These are phyloP conservation scores for Alauda arvensis DNA, from an alignment of 2,797 vertebrate species.

Conservation along the genomic window DNA sequence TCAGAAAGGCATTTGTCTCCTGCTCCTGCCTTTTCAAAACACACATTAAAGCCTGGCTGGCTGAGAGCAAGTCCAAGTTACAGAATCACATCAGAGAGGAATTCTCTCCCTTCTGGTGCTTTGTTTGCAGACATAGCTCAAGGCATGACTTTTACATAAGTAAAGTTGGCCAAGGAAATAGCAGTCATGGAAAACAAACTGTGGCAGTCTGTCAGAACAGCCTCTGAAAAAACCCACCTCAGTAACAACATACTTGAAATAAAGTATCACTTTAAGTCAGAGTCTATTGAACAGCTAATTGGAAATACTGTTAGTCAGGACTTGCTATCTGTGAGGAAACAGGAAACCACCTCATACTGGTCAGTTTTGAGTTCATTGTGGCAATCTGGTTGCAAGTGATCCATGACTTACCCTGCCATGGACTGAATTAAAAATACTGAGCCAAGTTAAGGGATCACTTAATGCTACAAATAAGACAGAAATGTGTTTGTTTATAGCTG, in stretches of 20 bases:
- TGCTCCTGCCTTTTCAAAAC: accelerated
- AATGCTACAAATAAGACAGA: background rate
- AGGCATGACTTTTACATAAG: accelerated
- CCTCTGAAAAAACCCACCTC: background rate
- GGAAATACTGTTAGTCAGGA: background rate
- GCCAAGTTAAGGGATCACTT: background rate
- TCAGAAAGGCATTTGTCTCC: background rate
- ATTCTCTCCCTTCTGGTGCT: background rate
- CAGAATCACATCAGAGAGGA: background rate
- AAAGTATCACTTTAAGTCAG: background rate
- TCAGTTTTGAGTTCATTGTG: background rate
- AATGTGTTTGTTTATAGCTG: background rate
- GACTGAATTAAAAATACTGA: background rate
- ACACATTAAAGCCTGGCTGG: background rate
- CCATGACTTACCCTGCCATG: background rate
- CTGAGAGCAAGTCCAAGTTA: background rate
- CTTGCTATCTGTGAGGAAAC: background rate
- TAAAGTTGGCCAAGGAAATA: background rate
- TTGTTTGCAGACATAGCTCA: background rate
- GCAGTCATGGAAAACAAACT: background rate
- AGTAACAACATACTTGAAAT: background rate
- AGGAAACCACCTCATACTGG: background rate
- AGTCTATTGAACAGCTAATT: background rate
- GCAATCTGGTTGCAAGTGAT: accelerated
- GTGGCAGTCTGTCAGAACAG: background rate